Base-by-base conservation (phyloP, 1,140 invertebrate genomes). In the Zaprionus lachaisei region DNA sequence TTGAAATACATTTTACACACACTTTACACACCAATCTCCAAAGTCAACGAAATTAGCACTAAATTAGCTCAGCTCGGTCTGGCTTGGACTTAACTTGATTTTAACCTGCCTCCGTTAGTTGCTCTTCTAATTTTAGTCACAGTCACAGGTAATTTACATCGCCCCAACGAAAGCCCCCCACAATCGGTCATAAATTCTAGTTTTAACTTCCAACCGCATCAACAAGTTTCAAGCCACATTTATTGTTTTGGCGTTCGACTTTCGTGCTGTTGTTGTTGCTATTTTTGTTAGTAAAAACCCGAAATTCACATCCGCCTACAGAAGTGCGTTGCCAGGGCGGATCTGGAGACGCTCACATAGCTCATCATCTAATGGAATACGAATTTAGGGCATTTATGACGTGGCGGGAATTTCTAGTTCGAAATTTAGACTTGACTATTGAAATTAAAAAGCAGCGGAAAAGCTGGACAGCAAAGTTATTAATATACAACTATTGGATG, bases 231-330 rank as follows among this genome's bases (percentile, higher is more conserved):
- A 41, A 57, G 60, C 54, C 54, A 70, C 67, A 69, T 56, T 69
- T 69, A 62, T 69, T 74, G 37, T 68, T 49, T 70, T 41, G 51
- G 54, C 57, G 44, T 65, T 22, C 15, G 6, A 20, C 31, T 55
- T 34, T 73, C 44, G 56, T 75, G 41, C 17, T 70, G 57, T 31
- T 66, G 61, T 28, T 34, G 37, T 38, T 49, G 37, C 51, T 73
- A 9, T 58, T 51, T 14, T 76, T 77, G 64, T 37, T 69, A 61
- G 75, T 74, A 75, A 79, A 79, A 81, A 75, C 72, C 72, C 77
- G 60, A 79, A 79, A 65, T 56, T 81, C 67, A 79, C 79, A 81
- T 81, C 79, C 79, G 79, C 77, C 77, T 81, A 65, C 72, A 51
- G 68, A 64, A 58, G 60, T 61, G 65, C 61, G 68, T 68, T 64